Conservation (phyloP, 2,113 vertebrate genomes). For the Glaucomys volans region DNA sequence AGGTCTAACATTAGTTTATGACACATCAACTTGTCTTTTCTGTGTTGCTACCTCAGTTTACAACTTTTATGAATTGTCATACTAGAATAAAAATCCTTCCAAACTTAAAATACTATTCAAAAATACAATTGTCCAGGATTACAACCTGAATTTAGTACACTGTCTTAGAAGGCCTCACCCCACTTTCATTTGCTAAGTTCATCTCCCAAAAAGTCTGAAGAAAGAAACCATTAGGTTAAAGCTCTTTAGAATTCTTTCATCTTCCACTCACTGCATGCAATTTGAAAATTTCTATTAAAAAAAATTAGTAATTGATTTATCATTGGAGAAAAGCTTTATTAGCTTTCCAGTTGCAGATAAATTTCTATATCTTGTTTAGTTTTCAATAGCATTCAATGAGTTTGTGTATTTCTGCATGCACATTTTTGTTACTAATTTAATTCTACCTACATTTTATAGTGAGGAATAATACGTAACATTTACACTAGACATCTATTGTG, state of each 20-base stretch:
- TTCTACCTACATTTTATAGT: background rate
- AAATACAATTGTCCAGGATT: background rate
- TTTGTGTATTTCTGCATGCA: background rate
- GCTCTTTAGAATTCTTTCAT: background rate
- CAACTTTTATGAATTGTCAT: background rate
- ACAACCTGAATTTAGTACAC: background rate
- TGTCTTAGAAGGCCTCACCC: background rate
- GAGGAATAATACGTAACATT: background rate
- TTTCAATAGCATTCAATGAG: background rate
- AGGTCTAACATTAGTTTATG: background rate
- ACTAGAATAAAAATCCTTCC: constrained; percentile 13
- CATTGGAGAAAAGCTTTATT: background rate
- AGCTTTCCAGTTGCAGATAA: background rate
- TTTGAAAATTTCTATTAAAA: background rate
- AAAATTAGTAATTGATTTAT: background rate
- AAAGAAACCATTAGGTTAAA: constrained; percentile 13
- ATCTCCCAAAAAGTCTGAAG: background rate
- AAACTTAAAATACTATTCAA: constrained; percentile 27
- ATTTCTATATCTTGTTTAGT: background rate
- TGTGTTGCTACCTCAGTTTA: background rate
- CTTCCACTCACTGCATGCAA: background rate
- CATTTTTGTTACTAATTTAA: background rate
- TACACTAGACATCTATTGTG: background rate
- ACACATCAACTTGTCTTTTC: background rate
- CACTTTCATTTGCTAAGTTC: background rate